phyloP scores from a whole-genome alignment of 2,113 vertebrate genomes.

The Pholis gunnellus region DNA sequence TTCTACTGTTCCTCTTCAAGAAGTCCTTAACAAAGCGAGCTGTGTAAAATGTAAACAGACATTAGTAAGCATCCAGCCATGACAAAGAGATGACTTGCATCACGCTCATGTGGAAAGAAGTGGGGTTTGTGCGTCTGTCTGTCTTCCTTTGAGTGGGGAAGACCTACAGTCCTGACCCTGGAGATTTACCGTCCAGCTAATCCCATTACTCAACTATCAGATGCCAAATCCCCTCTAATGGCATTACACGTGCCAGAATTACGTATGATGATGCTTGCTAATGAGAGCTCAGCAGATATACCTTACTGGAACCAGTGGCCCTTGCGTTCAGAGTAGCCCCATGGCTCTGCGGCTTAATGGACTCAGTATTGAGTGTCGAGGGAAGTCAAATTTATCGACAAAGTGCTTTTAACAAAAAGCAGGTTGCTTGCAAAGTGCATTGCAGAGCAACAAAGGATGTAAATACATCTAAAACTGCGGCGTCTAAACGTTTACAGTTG shows the following conservation, averaged over 20 bases:
- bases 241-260: constrained; percentile 85
- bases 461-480: constrained; percentile 55
- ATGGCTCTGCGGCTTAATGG: constrained; percentile 75
- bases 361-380: constrained; percentile 80
- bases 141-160: constrained; percentile 61
- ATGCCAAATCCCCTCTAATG: constrained; percentile 88
- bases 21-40: not conserved
- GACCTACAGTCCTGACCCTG: constrained; percentile 62
- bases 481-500: constrained; percentile 26
- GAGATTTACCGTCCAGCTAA: constrained; percentile 80
- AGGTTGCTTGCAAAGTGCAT: constrained; percentile 70
- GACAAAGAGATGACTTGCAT: constrained; percentile 36
- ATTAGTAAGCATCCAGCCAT: not conserved
- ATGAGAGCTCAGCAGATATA: constrained; percentile 77
- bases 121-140: constrained; percentile 4
- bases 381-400: constrained; percentile 79
- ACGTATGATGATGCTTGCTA: constrained; percentile 82
- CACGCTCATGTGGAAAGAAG: constrained; percentile 14
- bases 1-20: not conserved
- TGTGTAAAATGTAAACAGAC: not conserved
- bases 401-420: constrained; percentile 82
- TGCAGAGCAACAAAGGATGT: constrained; percentile 63
- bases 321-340: constrained; percentile 57
- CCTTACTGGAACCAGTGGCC: constrained; percentile 79
- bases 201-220: constrained; percentile 89